Evolutionary conservation across 92 coral and sea anemone species (phyloP).

Genomic region (Phenganax marumi): DNA sequence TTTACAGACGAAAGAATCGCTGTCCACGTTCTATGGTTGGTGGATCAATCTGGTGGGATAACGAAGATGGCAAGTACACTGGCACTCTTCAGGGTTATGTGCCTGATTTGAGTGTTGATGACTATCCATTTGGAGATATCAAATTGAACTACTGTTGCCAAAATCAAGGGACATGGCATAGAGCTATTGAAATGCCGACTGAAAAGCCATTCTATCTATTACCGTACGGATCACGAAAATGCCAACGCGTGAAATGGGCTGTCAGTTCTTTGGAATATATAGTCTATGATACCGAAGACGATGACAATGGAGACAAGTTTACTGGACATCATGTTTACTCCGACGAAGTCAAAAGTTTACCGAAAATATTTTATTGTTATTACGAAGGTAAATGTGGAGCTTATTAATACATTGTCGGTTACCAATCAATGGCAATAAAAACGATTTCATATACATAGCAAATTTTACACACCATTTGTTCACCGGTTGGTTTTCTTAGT

Average conservation of each 20-base stretch:
- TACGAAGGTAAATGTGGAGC: constrained; percentile 12
- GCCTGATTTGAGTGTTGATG: constrained; percentile 58
- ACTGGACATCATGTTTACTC: constrained; percentile 22
- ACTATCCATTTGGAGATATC: constrained; percentile 17
- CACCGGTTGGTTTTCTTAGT: no score
- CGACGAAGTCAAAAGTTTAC: constrained; percentile 1
- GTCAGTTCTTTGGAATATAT: constrained; percentile 23
- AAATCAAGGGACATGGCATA: constrained; percentile 15
- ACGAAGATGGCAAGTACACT: constrained; percentile 48
- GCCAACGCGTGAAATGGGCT: constrained; percentile 36
- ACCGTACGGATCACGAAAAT: constrained; percentile 14
- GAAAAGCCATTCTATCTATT: constrained; percentile 32
- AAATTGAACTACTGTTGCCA: constrained; percentile 19
- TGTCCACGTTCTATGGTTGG: constrained; percentile 59
- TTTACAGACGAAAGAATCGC: constrained; percentile 48
- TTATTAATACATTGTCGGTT: neutral
- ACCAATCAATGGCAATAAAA: neutral
- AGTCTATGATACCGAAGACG: constrained; percentile 20
- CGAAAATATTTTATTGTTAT: constrained; percentile 30
- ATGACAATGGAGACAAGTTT: neutral
- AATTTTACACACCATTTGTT: neutral
- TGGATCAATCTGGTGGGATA: constrained; percentile 66
- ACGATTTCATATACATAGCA: neutral
- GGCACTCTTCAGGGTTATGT: constrained; percentile 42
- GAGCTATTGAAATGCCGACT: constrained; percentile 20